Evolutionary conservation across 2,113 vertebrate species (phyloP), one percentile per base, ranked within the genome.

Genomic region (Sardina pilchardus): DNA sequence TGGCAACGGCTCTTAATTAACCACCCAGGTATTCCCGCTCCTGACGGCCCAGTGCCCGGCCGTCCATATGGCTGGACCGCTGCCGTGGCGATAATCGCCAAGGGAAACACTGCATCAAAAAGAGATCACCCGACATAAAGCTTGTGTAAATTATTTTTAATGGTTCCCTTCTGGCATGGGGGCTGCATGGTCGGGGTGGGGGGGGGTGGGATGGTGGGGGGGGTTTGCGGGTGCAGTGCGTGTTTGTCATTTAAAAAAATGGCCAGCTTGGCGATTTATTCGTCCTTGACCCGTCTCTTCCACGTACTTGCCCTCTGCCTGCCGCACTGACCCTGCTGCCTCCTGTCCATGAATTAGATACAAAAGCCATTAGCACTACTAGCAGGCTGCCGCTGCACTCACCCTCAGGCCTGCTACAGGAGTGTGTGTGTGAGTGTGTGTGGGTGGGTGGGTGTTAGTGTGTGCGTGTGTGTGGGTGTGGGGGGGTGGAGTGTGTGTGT

Each of bases 1-100:
- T 95, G 95, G 96, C 96, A 97, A 97, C 95, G 96, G 96, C 95
- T 97, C 96, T 97, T 99, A 97, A 98, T 99, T 98, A 99, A 98
- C 97, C 97, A 97, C 97, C 96, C 96, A 97, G 97, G 97, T 97
- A 98, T 98, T 98, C 96, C 94, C 96, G 94, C 94, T 93, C 95
- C 95, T 95, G 94, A 95, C 95, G 93, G 93, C 96, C 96, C 95
- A 89, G 94, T 92, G 93, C 92, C 93, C 96, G 94, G 94, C 92
- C 91, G 94, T 97, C 98, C 97, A 99, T 98, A 97, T 98, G 97
- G 97, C 96, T 96, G 96, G 95, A 97, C 95, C 95, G 94, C 94
- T 95, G 97, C 96, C 95, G 87, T 92, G 89, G 95, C 94, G 95
- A 94, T 97, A 97, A 97, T 97, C 97, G 95, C 91, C 93, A 96